Conservation (phyloP, 2,797 vertebrate species). For the Eurystomus glaucurus region DNA sequence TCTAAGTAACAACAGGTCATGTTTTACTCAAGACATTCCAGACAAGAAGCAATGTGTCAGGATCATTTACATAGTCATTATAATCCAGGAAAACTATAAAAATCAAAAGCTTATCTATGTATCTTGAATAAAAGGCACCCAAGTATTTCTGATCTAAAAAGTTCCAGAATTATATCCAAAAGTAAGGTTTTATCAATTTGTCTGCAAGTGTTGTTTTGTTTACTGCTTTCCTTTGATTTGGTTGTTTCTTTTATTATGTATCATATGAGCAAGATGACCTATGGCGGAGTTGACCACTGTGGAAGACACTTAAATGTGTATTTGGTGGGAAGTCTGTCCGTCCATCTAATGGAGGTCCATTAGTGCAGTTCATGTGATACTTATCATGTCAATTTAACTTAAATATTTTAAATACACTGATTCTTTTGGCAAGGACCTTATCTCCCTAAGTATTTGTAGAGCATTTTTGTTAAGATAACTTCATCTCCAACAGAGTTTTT, state of each 20-base stretch:
- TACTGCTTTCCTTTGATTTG: not conserved
- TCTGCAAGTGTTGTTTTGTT: not conserved
- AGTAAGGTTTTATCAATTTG: not conserved
- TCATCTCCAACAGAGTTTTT: not conserved
- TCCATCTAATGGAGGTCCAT: not conserved
- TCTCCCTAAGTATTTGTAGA: not conserved
- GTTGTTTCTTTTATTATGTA: not conserved
- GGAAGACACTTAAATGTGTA: accelerated
- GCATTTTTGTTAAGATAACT: not conserved
- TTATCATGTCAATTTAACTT: not conserved
- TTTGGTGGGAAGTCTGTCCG: not conserved
- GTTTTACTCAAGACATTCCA: not conserved
- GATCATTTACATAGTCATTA: not conserved
- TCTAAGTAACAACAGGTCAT: not conserved
- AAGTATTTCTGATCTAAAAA: not conserved
- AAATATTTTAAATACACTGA: not conserved
- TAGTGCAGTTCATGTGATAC: not conserved
- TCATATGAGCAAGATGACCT: not conserved
- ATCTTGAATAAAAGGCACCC: not conserved
- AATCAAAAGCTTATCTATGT: not conserved
- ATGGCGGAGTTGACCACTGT: not conserved
- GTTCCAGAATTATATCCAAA: not conserved
- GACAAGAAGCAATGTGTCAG: not conserved
- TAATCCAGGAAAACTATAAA: not conserved
- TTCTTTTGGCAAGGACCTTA: not conserved